Percentiles rank a stretch among this genome's conserved stretches.
Evolutionary conservation across 2,888 invertebrate genomes (phyloP).

Genomic region (Tanytarsus gracilentus): DNA sequence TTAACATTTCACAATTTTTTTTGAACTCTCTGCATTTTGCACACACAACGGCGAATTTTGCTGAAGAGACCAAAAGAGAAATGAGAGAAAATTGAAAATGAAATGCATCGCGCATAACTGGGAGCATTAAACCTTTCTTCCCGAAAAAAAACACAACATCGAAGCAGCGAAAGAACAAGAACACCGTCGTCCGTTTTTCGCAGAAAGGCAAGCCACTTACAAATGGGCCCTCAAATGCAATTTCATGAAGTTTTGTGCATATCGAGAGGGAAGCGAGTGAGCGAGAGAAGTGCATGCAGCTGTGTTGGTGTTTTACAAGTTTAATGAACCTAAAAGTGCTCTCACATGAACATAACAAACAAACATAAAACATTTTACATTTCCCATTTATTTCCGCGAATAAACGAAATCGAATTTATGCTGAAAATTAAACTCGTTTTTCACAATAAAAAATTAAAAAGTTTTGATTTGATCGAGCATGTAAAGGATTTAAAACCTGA

Average conservation of each 20-base stretch:
- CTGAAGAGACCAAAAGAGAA: neutral
- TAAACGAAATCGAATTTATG: neutral
- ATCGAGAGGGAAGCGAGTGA: neutral
- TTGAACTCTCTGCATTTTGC: constrained; percentile 4
- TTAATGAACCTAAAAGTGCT: constrained; percentile 20
- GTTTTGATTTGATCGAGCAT: too few species aligned
- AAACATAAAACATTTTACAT: constrained; percentile 9
- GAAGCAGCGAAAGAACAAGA: neutral
- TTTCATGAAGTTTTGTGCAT: neutral
- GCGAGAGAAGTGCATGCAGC: neutral
- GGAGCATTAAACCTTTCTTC: constrained; percentile 7
- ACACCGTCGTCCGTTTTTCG: neutral
- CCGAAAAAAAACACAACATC: neutral
- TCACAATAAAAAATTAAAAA: neutral
- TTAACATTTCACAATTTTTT: constrained; percentile 13
- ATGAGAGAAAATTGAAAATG: neutral
- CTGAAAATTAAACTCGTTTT: neutral
- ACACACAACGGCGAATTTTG: constrained; percentile 9
- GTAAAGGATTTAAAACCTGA: too few species aligned
- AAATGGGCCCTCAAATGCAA: neutral
- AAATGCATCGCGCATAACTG: neutral
- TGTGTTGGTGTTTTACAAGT: constrained; percentile 15
- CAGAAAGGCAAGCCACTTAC: too few species aligned
- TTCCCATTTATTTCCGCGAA: constrained; percentile 16
- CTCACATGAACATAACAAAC: constrained; percentile 2